Evolutionary conservation across 2,888 invertebrate species (phyloP).

Genomic region (Osmoderma eremita): DNA sequence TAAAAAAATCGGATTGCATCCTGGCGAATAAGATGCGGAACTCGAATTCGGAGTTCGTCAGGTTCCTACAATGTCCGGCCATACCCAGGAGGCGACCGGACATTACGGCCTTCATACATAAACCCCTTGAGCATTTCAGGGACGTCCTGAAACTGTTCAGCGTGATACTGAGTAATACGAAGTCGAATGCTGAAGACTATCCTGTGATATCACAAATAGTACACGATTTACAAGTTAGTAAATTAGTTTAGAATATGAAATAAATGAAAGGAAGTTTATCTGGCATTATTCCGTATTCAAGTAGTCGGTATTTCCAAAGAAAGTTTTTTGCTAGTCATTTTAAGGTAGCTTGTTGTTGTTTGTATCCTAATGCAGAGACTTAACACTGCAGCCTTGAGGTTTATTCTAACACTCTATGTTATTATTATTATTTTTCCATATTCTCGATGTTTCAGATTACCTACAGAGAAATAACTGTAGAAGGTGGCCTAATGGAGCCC

Average conservation of each 20-base stretch:
- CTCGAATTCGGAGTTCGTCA: constrained; percentile 80
- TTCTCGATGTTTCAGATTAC: constrained; percentile 68
- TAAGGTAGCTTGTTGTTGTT: too few species aligned
- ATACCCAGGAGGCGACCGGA: constrained; percentile 85
- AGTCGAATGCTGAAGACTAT: constrained; percentile 65
- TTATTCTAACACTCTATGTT: too few species aligned
- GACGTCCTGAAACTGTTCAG: constrained; percentile 71
- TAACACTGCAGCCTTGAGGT: too few species aligned
- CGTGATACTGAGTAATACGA: constrained; percentile 65
- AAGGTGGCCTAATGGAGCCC: constrained; percentile 86
- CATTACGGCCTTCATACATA: constrained; percentile 84
- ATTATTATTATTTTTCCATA: too few species aligned
- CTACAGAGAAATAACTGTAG: constrained; percentile 85
- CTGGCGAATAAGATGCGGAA: constrained; percentile 80
- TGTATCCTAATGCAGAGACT: too few species aligned
- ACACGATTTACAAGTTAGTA: constrained; percentile 63
- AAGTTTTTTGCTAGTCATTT: too few species aligned
- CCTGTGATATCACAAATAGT: constrained; percentile 64
- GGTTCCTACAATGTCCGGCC: constrained; percentile 82
- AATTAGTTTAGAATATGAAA: neutral
- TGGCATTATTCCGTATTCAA: too few species aligned
- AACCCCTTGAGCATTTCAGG: constrained; percentile 84
- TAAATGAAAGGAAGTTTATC: too few species aligned
- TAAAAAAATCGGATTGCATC: constrained; percentile 87
- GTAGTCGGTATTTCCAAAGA: too few species aligned